phyloP scores from a whole-genome alignment of 2,797 vertebrate genomes.

The Setipinna tenuifilis region DNA sequence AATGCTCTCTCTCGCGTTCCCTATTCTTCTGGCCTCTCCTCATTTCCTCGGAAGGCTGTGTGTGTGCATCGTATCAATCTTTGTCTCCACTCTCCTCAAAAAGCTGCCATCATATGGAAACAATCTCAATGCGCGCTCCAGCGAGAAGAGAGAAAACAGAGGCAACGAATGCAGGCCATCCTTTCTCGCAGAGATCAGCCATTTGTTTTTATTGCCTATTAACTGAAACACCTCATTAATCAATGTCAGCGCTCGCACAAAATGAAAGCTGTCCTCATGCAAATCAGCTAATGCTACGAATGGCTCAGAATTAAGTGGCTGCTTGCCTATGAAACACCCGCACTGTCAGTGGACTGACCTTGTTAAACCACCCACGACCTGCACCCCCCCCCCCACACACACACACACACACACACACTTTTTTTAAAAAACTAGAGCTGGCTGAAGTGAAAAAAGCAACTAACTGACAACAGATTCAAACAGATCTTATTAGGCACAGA shows the following conservation, averaged over 20 bases:
- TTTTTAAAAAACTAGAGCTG: constrained; percentile 52
- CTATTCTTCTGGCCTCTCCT: constrained; percentile 3
- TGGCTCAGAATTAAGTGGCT: constrained; percentile 83
- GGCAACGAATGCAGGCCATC: constrained; percentile 78
- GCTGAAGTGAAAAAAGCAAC: constrained; percentile 70
- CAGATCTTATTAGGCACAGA: constrained; percentile 79
- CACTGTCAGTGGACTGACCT: constrained; percentile 82
- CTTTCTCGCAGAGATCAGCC: constrained; percentile 78
- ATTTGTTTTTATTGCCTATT: constrained; percentile 86
- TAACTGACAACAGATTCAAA: constrained; percentile 78
- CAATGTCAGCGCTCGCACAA: constrained; percentile 78
- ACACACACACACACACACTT: not conserved
- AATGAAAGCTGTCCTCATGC: constrained; percentile 86
- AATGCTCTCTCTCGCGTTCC: not conserved
- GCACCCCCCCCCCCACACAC: constrained; percentile 43
- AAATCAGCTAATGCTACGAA: constrained; percentile 82
- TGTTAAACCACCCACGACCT: constrained; percentile 78
- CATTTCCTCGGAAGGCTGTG: not conserved
- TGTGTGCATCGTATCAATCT: constrained; percentile 67
- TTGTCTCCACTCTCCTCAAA: constrained; percentile 71
- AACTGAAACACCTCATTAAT: constrained; percentile 86
- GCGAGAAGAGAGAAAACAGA: constrained; percentile 77
- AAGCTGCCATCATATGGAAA: constrained; percentile 80
- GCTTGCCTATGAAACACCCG: constrained; percentile 80
- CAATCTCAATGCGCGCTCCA: constrained; percentile 71